These are phyloP conservation scores for Amphipyra berbera DNA, from an alignment of 2,888 invertebrate genomes.

Conservation along the genomic window DNA sequence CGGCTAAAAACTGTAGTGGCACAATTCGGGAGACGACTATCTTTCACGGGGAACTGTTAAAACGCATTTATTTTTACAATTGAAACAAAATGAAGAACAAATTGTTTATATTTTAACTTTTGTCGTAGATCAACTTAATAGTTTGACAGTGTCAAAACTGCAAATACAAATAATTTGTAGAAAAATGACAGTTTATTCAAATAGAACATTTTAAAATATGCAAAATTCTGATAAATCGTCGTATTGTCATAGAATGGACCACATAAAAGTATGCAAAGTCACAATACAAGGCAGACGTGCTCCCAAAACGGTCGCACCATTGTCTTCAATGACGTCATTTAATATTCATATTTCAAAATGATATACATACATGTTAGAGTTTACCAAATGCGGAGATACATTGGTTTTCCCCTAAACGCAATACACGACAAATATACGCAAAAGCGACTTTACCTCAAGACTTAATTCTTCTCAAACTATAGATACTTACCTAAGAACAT, in stretches of 20 bases:
- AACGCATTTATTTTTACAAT: too few relatives aligned
- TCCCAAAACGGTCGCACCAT: conserved; percentile 26
- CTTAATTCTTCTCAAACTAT: background rate
- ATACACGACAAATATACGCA: conserved; percentile 10
- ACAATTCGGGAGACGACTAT: too few relatives aligned
- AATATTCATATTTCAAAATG: conserved; percentile 17
- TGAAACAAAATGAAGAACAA: too few relatives aligned
- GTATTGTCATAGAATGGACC: background rate
- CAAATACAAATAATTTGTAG: too few relatives aligned
- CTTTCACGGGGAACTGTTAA: too few relatives aligned
- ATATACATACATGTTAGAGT: conserved; percentile 21
- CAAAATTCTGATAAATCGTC: too few relatives aligned
- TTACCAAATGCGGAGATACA: conserved; percentile 28
- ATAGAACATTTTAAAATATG: too few relatives aligned
- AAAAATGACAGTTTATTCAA: too few relatives aligned
- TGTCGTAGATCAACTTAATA: too few relatives aligned
- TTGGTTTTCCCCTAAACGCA: conserved; percentile 44
- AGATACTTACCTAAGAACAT: conserved; percentile 4
- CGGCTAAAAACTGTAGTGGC: too few relatives aligned
- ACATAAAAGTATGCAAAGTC: conserved; percentile 10
- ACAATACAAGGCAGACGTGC: conserved; percentile 21
- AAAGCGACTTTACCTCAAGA: conserved; percentile 40
- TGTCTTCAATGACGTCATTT: conserved; percentile 49
- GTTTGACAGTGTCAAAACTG: too few relatives aligned
- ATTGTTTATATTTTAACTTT: too few relatives aligned